A percentile compares a stretch with the other conserved stretches of the same genome.
These are phyloP conservation scores for Gavia stellata DNA, from an alignment of 2,113 vertebrate genomes.

Conservation along the genomic window DNA sequence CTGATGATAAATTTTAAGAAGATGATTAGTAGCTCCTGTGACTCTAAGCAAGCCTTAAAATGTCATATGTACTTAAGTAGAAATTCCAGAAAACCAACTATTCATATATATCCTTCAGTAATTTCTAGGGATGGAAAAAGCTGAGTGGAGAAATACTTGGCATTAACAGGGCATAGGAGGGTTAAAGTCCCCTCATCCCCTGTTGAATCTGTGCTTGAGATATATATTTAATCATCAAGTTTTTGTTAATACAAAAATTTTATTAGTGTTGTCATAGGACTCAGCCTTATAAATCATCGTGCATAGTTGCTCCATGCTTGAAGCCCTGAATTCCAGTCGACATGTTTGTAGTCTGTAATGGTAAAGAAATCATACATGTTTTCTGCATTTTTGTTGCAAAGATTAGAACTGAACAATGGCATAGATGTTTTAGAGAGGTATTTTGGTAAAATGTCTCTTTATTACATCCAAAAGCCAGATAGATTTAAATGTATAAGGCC, in stretches of 20 bases:
- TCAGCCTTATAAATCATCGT: not conserved
- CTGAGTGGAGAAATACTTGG: not conserved
- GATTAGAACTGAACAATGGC: not conserved
- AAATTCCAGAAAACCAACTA: not conserved
- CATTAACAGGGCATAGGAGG: accelerated
- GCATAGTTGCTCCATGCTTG: not conserved
- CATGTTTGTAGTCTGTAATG: not conserved
- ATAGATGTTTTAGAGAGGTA: not conserved
- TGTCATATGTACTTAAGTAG: not conserved
- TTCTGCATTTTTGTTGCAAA: not conserved
- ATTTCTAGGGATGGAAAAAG: not conserved
- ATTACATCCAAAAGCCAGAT: not conserved
- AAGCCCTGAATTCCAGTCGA: not conserved
- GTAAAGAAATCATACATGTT: not conserved
- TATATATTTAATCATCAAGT: not conserved
- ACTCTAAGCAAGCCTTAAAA: not conserved
- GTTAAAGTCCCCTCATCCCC: not conserved
- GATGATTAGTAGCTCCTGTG: not conserved
- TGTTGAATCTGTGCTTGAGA: not conserved
- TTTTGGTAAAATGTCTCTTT: not conserved
- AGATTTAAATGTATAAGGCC: not conserved
- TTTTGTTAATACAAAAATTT: not conserved
- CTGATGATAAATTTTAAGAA: not conserved
- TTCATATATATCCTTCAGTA: not conserved
- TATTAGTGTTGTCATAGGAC: not conserved